Base-by-base conservation (phyloP, 1,140 invertebrate genomes). In the Pomphorhynchus laevis region DNA sequence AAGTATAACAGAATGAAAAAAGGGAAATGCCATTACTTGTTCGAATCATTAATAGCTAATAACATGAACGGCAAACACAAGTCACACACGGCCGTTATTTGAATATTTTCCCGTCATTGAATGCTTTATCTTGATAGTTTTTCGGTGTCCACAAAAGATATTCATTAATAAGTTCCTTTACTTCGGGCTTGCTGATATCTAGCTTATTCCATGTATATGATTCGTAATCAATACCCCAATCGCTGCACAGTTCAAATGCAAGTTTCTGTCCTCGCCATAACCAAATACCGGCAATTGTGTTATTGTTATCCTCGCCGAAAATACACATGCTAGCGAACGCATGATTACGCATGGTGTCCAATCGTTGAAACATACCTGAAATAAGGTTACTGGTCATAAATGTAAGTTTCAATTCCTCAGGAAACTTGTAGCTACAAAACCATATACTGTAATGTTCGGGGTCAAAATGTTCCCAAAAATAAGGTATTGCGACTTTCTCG, bases 51-150 rank as follows among this genome's bases (percentile, higher is more conserved):
- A n/a, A n/a, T n/a, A n/a, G n/a, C n/a, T n/a, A n/a, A n/a, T n/a
- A n/a, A n/a, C n/a, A n/a, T n/a, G n/a, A n/a, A n/a, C n/a, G n/a
- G n/a, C n/a, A n/a, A n/a, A n/a, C n/a, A n/a, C n/a, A n/a, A n/a
- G n/a, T n/a, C n/a, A n/a, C n/a, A n/a, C n/a, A 34, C 8, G 39
- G 24, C 35, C 18, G n/a, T 73, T 71, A 95, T 65, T 98, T 98
- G 65, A 93, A 98, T 55, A 93, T 79, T 65, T 95, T 95, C 58
- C 86, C 86, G 64, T 93, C 74, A 58, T 84, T 89, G 64, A 91
- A 86, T 8, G 8, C 25, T 8, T n/a, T n/a, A 27, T 27, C 8
- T 27, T n/a, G n/a, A 27, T 8, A 27, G n/a, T 8, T 27, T 8
- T 8, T 27, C 25, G 8, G 8, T n/a, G 25, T 27, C 82, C 79